A percentile compares a stretch with the other conserved stretches of the same genome.
These are phyloP conservation scores for Aurelia aurita DNA, from an alignment of 30 jellyfish, hydroid and myxozoan species.

Conservation along the genomic window DNA sequence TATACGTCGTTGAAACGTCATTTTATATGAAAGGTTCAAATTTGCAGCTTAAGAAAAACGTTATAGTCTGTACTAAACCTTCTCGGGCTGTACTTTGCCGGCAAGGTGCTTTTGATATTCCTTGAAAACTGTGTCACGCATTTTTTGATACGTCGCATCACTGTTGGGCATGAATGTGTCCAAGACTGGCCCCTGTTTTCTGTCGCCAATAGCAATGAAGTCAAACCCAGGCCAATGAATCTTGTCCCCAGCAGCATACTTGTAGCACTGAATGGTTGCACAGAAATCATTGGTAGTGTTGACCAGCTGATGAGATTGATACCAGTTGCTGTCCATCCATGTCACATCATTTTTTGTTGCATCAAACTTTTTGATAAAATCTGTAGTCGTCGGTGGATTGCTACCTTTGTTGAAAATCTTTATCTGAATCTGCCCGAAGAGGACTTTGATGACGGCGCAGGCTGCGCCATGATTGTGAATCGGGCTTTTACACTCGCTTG, in stretches of 20 bases:
- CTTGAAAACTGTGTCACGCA: background rate
- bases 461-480: constrained; percentile 49
- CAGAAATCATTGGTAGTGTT: constrained; percentile 35
- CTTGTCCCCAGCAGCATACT: constrained; percentile 11
- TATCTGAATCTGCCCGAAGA: constrained; percentile 15
- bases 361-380: background rate
- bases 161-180: background rate
- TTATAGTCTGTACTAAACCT: no score
- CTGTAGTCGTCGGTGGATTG: constrained; percentile 5
- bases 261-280: constrained; percentile 50
- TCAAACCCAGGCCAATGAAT: constrained; percentile 30
- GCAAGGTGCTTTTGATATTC: background rate
- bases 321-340: constrained; percentile 48
- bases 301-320: constrained; percentile 38
- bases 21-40: no score
- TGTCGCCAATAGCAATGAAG: background rate
- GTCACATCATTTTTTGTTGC: constrained; percentile 25
- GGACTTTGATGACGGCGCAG: constrained; percentile 42
- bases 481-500: constrained; percentile 30
- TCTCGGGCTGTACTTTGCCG: background rate
- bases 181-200: no score
- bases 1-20: no score
- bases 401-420: constrained; percentile 11
- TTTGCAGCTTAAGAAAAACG: no score
- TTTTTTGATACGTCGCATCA: background rate